Evolutionary conservation across 2,888 invertebrate genomes (phyloP).

Genomic region (Drosophila kambysellisi): DNA sequence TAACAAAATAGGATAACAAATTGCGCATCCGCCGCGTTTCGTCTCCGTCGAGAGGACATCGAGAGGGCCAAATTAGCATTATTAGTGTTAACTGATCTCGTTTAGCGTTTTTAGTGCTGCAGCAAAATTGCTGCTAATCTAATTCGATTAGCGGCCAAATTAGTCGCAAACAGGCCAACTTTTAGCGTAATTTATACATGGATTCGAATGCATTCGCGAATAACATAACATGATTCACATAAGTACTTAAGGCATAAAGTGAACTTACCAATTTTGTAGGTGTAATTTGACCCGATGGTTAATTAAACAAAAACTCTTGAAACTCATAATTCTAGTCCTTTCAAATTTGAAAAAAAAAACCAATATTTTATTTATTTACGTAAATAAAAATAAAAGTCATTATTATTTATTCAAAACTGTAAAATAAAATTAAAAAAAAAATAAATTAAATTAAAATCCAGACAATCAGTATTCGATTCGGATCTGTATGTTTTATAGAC

Average conservation of each 20-base stretch:
- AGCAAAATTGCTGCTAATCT: slow-evolving; percentile 57
- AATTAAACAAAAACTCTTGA: too few species aligned
- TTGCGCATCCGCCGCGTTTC: slow-evolving; percentile 37
- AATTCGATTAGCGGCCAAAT: slow-evolving; percentile 58
- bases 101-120: slow-evolving; percentile 31
- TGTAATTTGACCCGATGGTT: too few species aligned
- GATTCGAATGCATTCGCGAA: not conserved
- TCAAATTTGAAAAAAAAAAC: too few species aligned
- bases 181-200: not conserved
- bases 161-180: not conserved
- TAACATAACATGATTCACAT: not conserved
- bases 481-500: not conserved
- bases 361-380: too few species aligned
- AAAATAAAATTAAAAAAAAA: too few species aligned
- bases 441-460: not conserved
- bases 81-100: not conserved
- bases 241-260: too few species aligned
- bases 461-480: not conserved
- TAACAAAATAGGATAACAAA: not conserved
- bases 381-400: too few species aligned
- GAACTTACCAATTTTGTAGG: too few species aligned
- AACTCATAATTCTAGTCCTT: too few species aligned
- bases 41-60: not conserved
- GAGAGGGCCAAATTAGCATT: not conserved
- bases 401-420: not conserved